These are phyloP conservation scores for Varanus komodoensis DNA, from an alignment of 2,113 vertebrate genomes.

Conservation along the genomic window DNA sequence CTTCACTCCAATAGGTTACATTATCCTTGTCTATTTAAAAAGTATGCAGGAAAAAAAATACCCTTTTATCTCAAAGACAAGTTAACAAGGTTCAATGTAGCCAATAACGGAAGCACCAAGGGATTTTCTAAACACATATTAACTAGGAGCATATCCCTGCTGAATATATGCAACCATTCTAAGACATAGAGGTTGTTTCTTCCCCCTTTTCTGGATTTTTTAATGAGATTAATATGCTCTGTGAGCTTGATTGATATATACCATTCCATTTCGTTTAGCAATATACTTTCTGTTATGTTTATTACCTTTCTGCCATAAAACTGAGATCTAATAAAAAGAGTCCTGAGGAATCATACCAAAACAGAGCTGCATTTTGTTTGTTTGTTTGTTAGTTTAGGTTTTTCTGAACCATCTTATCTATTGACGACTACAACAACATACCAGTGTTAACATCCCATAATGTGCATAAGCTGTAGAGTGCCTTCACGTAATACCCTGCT, in stretches of 20 bases:
- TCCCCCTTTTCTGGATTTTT: background rate
- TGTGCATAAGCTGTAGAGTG: background rate
- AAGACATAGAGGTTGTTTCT: background rate
- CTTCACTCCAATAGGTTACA: background rate
- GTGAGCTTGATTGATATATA: constrained; percentile 3
- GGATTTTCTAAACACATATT: constrained; percentile 1
- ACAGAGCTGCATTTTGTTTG: background rate
- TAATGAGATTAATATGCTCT: constrained; percentile 23
- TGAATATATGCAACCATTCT: background rate
- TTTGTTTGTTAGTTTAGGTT: background rate
- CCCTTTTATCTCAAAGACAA: background rate
- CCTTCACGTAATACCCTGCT: background rate
- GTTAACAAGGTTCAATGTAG: constrained; percentile 15
- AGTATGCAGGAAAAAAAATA: background rate
- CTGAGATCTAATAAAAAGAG: background rate
- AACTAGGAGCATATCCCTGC: background rate
- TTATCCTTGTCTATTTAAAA: background rate
- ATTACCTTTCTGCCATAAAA: constrained; percentile 1
- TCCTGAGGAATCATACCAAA: background rate
- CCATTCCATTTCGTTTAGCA: background rate
- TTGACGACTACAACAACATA: background rate
- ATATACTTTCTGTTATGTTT: background rate
- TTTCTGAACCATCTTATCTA: background rate
- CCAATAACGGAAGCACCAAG: constrained; percentile 22
- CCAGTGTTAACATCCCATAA: background rate